Percentiles rank a stretch among this genome's conserved stretches.
These are phyloP conservation scores for Argyrosomus japonicus DNA, from an alignment of 2,113 vertebrate species.

Conservation along the genomic window DNA sequence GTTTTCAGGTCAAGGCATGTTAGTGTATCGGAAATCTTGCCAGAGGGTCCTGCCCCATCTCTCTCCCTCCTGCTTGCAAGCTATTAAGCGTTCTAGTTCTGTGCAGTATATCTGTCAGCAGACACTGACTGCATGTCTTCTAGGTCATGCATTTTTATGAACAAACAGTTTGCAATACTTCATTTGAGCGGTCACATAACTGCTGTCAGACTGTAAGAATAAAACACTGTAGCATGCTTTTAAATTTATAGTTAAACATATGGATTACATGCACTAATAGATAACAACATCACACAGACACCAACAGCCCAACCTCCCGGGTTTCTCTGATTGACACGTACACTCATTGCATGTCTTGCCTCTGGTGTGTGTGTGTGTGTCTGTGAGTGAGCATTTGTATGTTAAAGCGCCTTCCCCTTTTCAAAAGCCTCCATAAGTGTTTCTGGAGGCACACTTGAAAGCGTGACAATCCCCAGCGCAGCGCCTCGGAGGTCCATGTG, in stretches of 20 bases:
- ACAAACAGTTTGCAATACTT: not conserved
- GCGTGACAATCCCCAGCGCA: conserved; percentile 46
- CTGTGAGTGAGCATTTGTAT: not conserved
- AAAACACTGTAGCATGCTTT: not conserved
- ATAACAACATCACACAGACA: conserved; percentile 1
- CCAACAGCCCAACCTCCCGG: not conserved
- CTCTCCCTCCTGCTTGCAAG: conserved; percentile 20
- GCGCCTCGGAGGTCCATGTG: conserved; percentile 57
- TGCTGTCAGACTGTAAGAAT: not conserved
- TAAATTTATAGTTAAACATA: not conserved
- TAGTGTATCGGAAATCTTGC: conserved; percentile 71
- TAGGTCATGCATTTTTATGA: conserved; percentile 9
- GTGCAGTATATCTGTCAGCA: not conserved
- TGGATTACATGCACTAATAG: not conserved
- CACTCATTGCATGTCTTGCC: conserved; percentile 48
- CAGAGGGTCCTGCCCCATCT: conserved; percentile 55
- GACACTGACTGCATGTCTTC: conserved; percentile 18
- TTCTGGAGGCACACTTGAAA: conserved; percentile 36
- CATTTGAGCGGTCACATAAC: not conserved
- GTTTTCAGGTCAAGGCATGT: conserved; percentile 84
- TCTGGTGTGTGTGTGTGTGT: conserved; percentile 22
- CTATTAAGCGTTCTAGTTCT: conserved; percentile 52
- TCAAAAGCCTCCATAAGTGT: conserved; percentile 32
- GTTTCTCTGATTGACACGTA: conserved; percentile 46
- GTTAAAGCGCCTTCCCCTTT: not conserved